These are phyloP conservation scores for Cantharis nigra DNA, from an alignment of 2,888 invertebrate species.

Conservation along the genomic window DNA sequence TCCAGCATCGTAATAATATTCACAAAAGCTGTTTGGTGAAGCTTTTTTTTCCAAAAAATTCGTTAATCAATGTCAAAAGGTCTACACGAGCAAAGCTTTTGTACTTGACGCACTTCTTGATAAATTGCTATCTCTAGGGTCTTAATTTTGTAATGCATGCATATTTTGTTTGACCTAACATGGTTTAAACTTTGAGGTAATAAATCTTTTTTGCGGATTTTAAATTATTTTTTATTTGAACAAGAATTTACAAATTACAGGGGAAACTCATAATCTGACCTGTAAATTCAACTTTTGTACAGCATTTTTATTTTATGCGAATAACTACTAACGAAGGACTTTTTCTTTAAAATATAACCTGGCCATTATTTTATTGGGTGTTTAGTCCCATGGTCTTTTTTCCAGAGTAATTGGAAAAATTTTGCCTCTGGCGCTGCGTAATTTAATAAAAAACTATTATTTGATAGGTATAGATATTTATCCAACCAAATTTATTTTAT, in stretches of 20 bases:
- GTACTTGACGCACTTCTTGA: conserved; percentile 14
- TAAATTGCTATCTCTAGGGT: conserved; percentile 11
- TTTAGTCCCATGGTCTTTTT: too few relatives aligned
- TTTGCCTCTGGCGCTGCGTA: too few relatives aligned
- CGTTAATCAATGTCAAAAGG: conserved; percentile 15
- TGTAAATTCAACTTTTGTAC: background rate
- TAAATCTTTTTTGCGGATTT: background rate
- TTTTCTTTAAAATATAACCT: too few relatives aligned
- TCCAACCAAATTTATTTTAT: too few relatives aligned
- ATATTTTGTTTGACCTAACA: background rate
- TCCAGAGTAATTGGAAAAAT: too few relatives aligned
- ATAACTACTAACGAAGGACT: too few relatives aligned
- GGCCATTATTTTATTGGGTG: too few relatives aligned
- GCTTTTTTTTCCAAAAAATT: background rate
- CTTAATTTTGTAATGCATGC: conserved; percentile 11
- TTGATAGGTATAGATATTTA: too few relatives aligned
- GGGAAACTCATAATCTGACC: background rate
- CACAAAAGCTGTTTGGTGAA: background rate
- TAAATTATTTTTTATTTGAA: background rate
- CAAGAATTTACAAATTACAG: background rate
- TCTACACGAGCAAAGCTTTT: conserved; percentile 1
- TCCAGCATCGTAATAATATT: background rate
- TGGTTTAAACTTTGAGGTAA: background rate
- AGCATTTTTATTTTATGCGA: background rate
- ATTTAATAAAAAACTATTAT: too few relatives aligned